Evolutionary conservation across 2,797 vertebrate genomes (phyloP).

Genomic region (Dicrostonyx torquatus): DNA sequence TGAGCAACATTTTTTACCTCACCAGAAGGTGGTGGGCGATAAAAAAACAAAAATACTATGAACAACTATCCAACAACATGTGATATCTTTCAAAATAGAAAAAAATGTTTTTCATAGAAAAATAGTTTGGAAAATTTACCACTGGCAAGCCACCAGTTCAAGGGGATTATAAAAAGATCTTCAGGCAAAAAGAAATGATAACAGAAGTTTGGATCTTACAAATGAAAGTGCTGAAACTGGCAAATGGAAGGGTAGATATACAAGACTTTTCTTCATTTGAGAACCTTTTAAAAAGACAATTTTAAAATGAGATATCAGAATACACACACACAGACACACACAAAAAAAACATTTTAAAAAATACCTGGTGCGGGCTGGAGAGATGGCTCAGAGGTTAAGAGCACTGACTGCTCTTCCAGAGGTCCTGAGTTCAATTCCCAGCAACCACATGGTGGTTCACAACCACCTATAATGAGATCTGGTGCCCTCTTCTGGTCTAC

Average conservation of each 20-base stretch:
- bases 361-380: too few relatives aligned
- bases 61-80: background rate
- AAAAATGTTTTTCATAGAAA: background rate
- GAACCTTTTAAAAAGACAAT: background rate
- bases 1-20: background rate
- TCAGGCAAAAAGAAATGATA: background rate
- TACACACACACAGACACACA: too few relatives aligned
- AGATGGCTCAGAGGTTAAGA: too few relatives aligned
- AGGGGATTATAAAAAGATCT: background rate
- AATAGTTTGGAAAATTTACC: background rate
- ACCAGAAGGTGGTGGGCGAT: background rate
- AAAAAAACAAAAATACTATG: background rate
- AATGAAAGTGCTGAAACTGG: background rate
- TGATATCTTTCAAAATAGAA: background rate
- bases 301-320: background rate
- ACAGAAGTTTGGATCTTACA: background rate
- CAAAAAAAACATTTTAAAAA: too few relatives aligned
- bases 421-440: too few relatives aligned
- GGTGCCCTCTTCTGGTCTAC: too few relatives aligned
- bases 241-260: background rate
- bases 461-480: too few relatives aligned
- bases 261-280: background rate
- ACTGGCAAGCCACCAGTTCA: background rate
- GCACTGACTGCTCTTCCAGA: too few relatives aligned
- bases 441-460: too few relatives aligned